Conservation (phyloP, 2,113 vertebrate genomes). For the Pollimyrus isidori region DNA sequence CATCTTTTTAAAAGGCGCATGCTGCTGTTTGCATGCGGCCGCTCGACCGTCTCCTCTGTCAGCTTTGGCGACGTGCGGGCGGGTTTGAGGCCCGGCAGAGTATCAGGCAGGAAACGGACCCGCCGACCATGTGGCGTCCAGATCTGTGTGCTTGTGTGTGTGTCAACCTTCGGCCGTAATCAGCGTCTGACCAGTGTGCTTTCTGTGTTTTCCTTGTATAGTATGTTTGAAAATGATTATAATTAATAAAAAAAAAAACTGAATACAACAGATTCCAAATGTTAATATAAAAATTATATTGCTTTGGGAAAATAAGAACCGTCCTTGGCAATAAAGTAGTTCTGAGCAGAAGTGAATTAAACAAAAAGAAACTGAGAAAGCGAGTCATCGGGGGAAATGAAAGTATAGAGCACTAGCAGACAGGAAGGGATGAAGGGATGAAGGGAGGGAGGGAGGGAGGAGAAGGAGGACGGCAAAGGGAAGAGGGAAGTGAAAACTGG, state of each 20-base stretch:
- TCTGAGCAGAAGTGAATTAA: neutral
- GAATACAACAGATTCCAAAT: neutral
- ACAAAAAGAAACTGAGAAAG: neutral
- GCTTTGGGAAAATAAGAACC: neutral
- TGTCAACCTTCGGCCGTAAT: neutral
- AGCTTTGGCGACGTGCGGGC: neutral
- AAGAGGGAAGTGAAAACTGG: neutral
- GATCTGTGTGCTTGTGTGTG: neutral
- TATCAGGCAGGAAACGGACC: neutral
- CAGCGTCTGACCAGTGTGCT: neutral
- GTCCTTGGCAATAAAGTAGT: neutral
- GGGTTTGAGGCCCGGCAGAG: neutral
- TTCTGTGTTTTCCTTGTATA: neutral
- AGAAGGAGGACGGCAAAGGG: neutral
- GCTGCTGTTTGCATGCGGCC: neutral
- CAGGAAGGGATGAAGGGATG: neutral
- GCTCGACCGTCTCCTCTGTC: neutral
- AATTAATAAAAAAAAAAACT: neutral
- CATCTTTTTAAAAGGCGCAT: neutral
- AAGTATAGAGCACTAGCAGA: neutral
- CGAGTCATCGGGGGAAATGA: neutral
- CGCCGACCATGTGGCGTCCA: neutral
- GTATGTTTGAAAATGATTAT: neutral
- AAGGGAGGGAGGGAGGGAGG: neutral
- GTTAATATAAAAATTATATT: conserved; percentile 1